Evolutionary conservation across 2,888 invertebrate species (phyloP), one percentile per base, ranked within the genome.

Genomic region (Allophyes oxyacanthae): DNA sequence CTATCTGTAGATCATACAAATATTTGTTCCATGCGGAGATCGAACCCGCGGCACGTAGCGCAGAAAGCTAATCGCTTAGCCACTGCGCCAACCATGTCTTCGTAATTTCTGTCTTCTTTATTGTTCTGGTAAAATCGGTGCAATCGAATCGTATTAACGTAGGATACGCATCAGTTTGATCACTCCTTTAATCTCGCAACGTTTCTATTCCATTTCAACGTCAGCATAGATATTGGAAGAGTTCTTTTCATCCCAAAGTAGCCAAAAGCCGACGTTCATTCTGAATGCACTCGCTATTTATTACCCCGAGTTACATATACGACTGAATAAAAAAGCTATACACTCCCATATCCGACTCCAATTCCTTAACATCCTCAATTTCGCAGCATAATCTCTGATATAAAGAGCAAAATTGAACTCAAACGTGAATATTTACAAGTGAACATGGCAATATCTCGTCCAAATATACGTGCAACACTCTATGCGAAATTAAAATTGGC

Each of bases 401-500:
- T 72, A 75, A 71, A 74, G 75, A 69, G 72, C 61, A 67, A 76
- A 75, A 72, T 76, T 74, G 72, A 75, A 75, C 72, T 64, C 65
- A 66, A 73, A 72, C 64, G 67, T 71, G 79, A 76, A 81, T 83
- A 84, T 83, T 84, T 83, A 84, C 79, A 74, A 75, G 71, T 65
- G 64, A 72, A 65, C 77, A 70, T 67, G 68, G 65, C 76, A 81
- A 72, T 88, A 85, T 82, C 81, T 88, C 77, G 66, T 69, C 58
- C 59, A 73, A 79, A 85, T 83, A 77, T 83, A 83, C 79, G 84
- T 82, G 84, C 79, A 84, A 86, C 83, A 86, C 86, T 85, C 82
- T 76, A 81, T 77, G 72, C 79, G 78, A 85, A 87, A 89, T 91
- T 89, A 88, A 90, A 90, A 90, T 90, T 91, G 91, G 91, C 91